Percentiles rank a stretch among this genome's conserved stretches.
These are phyloP conservation scores for Ashinkailepas kermadecensis DNA, from an alignment of 2,888 invertebrate genomes.

Conservation along the genomic window DNA sequence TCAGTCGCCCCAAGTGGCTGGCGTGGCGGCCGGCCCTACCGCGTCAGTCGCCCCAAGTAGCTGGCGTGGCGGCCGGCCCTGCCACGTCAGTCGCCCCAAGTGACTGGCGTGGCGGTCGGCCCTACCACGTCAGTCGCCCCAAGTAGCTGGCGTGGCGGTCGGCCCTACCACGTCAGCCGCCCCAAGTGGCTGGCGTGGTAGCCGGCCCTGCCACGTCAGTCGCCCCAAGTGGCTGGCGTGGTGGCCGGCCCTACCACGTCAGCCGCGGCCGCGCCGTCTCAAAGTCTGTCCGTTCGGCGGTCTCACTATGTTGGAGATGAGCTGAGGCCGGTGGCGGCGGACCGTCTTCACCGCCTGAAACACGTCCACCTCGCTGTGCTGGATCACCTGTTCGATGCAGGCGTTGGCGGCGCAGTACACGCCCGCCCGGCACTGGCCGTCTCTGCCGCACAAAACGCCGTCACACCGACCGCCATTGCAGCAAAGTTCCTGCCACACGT, in stretches of 20 bases:
- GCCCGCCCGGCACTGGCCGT: slow-evolving; percentile 89
- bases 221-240: no score
- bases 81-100: neutral
- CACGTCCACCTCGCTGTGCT: slow-evolving; percentile 95
- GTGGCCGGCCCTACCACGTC: neutral
- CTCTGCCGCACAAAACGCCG: slow-evolving; percentile 49
- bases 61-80: neutral
- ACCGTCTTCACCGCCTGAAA: slow-evolving; percentile 98
- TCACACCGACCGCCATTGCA: no score
- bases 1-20: no score
- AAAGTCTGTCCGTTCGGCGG: no score
- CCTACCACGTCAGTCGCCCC: neutral
- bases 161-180: neutral
- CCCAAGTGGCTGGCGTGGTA: no score
- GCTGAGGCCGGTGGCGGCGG: slow-evolving; percentile 88
- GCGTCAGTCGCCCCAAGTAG: neutral
- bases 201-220: neutral
- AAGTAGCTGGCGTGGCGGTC: neutral
- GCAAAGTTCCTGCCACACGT: no score
- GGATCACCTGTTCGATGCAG: slow-evolving; percentile 96
- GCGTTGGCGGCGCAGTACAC: slow-evolving; percentile 98
- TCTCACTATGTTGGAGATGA: slow-evolving; percentile 82
- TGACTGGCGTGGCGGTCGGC: neutral
- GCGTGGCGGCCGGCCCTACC: neutral
- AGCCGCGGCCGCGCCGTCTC: no score